Evolutionary conservation across 2,113 vertebrate genomes (phyloP).

Genomic region (Phyllostomus hastatus): DNA sequence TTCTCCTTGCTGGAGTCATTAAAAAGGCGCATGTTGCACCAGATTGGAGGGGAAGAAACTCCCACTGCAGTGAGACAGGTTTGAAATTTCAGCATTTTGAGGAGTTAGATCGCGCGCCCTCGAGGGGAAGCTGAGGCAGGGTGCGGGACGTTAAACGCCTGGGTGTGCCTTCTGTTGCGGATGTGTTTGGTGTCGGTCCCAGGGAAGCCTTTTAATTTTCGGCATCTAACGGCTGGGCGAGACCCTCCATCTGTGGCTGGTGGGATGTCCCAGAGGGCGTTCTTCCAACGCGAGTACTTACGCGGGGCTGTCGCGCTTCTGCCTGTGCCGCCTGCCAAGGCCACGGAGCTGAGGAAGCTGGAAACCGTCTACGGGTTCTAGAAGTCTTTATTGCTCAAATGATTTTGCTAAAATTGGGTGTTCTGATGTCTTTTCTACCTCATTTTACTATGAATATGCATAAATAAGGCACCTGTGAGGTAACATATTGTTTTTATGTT

Average conservation of each 20-base stretch:
- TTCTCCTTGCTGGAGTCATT: neutral
- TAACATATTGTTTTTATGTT: neutral
- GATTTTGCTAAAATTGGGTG: neutral
- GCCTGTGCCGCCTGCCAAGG: neutral
- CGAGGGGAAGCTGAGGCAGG: neutral
- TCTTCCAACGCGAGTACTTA: neutral
- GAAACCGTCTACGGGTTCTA: neutral
- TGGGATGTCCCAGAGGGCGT: neutral
- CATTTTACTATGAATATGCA: neutral
- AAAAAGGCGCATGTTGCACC: neutral
- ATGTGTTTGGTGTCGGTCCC: neutral
- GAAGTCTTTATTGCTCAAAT: neutral
- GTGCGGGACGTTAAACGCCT: neutral
- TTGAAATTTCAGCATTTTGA: neutral
- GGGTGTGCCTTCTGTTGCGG: neutral
- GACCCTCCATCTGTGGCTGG: slow-evolving; percentile 21
- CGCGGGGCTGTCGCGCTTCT: neutral
- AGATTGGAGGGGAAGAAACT: neutral
- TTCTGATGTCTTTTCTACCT: neutral
- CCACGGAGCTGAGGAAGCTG: neutral
- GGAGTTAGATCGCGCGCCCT: neutral
- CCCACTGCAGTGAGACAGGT: neutral
- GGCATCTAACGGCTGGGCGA: neutral
- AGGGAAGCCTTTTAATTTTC: slow-evolving; percentile 11
- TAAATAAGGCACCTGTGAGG: neutral